A percentile compares a stretch with the other conserved stretches of the same genome.
These are phyloP conservation scores for Prunella himalayana DNA, from an alignment of 2,113 vertebrate genomes.

Conservation along the genomic window DNA sequence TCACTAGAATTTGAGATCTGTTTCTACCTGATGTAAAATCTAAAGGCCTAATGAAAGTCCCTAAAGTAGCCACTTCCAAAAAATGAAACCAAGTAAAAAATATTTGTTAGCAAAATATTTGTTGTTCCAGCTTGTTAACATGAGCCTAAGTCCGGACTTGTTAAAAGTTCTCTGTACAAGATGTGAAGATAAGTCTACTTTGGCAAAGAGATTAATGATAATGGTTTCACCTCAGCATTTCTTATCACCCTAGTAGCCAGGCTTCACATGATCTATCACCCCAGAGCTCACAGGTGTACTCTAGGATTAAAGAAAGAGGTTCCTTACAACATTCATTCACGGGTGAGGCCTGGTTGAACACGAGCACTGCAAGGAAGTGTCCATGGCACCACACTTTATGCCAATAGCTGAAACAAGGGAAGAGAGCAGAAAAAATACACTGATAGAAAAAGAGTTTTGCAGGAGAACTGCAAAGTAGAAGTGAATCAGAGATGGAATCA, in stretches of 20 bases:
- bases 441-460: not conserved
- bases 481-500: not conserved
- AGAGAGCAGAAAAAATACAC: not conserved
- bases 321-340: not conserved
- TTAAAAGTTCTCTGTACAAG: not conserved
- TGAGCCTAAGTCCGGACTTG: not conserved
- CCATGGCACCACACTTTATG: not conserved
- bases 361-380: not conserved
- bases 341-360: not conserved
- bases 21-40: not conserved
- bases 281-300: not conserved
- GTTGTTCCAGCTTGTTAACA: not conserved
- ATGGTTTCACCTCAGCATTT: not conserved
- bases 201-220: not conserved
- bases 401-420: not conserved
- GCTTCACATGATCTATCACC: not conserved
- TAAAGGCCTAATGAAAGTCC: not conserved
- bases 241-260: not conserved
- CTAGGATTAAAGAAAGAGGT: not conserved
- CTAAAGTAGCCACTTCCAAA: not conserved
- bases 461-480: not conserved
- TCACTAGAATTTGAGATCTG: not conserved
- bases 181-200: not conserved
- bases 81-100: not conserved
- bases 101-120: not conserved